Conservation (phyloP, 2,888 invertebrate genomes). For the Dryadula phaetusa region DNA sequence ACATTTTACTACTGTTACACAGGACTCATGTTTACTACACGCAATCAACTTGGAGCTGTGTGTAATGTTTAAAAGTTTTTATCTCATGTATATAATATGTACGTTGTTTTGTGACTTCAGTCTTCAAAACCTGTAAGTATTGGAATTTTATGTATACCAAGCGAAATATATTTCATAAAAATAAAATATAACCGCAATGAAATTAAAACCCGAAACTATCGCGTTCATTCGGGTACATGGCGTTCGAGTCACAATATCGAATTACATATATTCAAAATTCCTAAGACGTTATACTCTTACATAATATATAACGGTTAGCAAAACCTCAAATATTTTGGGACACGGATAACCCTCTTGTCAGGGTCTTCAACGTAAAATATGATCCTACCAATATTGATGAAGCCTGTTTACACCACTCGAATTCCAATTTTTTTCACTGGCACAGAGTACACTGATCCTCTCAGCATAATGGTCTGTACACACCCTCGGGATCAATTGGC, state of each 20-base stretch:
- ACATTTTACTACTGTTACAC: neutral
- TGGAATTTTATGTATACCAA: no score
- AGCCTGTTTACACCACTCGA: conserved; percentile 41
- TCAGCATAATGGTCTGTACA: conserved; percentile 63
- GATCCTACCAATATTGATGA: conserved; percentile 44
- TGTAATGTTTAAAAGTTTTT: no score
- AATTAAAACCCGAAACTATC: no score
- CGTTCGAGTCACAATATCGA: neutral
- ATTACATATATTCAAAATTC: neutral
- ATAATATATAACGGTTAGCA: neutral
- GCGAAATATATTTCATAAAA: no score
- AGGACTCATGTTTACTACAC: neutral
- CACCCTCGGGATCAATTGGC: conserved; percentile 60
- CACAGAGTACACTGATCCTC: conserved; percentile 52
- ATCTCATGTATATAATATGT: no score
- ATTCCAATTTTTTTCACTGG: conserved; percentile 44
- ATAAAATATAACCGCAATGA: no score
- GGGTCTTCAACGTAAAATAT: conserved; percentile 26
- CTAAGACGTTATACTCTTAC: neutral
- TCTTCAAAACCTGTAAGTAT: no score
- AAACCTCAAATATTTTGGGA: conserved; percentile 11
- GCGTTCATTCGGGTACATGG: no score
- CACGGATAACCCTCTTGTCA: conserved; percentile 15
- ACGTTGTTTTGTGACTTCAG: no score
- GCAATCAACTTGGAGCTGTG: no score